Evolutionary conservation across 2,797 vertebrate species (phyloP).

Genomic region (Crocodylus rhombifer): DNA sequence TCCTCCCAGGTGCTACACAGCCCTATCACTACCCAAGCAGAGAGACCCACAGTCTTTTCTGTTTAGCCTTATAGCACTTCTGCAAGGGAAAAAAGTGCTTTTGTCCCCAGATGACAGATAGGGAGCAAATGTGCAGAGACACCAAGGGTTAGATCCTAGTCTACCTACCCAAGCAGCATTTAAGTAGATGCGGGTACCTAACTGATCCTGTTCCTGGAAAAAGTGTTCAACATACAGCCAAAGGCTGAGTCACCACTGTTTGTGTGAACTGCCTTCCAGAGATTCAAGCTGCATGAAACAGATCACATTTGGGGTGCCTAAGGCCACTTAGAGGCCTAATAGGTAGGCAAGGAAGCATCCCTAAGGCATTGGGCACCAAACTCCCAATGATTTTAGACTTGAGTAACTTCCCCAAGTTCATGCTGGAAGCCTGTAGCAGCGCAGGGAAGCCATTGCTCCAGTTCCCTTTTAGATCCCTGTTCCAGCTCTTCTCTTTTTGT

Average conservation of each 20-base stretch:
- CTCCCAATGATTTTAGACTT: not conserved
- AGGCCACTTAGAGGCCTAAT: too few relatives aligned
- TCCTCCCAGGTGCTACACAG: not conserved
- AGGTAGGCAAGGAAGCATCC: too few relatives aligned
- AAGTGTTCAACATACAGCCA: too few relatives aligned
- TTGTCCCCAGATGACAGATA: not conserved
- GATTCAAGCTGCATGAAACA: too few relatives aligned
- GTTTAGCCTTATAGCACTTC: not conserved
- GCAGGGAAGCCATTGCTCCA: not conserved
- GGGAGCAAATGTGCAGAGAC: not conserved
- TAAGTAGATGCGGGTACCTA: too few relatives aligned
- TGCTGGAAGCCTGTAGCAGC: not conserved
- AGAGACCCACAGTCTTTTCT: not conserved
- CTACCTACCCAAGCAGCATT: too few relatives aligned
- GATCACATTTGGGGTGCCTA: too few relatives aligned
- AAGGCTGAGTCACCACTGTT: too few relatives aligned
- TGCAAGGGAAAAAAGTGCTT: not conserved
- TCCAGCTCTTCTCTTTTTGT: not conserved
- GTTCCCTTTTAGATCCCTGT: not conserved
- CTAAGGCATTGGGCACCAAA: not conserved
- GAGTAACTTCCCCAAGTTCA: not conserved
- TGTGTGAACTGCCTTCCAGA: too few relatives aligned
- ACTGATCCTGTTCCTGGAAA: too few relatives aligned
- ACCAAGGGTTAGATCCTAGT: not conserved
- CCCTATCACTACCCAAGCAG: not conserved